Conservation (phyloP, 1,140 invertebrate genomes). For the Capitella teleta region DNA sequence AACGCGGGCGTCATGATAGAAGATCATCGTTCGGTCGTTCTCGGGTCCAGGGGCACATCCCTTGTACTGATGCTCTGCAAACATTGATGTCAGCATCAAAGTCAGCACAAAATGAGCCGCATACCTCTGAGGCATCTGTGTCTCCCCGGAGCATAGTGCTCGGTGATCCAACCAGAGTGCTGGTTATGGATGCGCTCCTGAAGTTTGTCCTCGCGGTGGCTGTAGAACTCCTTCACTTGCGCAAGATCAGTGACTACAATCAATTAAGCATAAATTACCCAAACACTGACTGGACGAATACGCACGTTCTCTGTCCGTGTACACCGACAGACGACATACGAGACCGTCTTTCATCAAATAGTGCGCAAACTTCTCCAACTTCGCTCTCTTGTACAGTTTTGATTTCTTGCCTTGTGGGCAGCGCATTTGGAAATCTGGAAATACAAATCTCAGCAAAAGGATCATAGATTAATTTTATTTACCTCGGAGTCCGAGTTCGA, state of each 20-base stretch:
- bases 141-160: constrained; percentile 58
- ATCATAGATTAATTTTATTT: background rate
- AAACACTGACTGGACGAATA: background rate
- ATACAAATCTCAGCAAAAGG: background rate
- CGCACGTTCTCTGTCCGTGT: constrained; percentile 56
- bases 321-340: constrained; percentile 56
- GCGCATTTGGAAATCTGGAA: constrained; percentile 56
- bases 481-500: constrained; percentile 58
- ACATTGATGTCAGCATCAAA: background rate
- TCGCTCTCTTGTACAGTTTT: constrained; percentile 60
- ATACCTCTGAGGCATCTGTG: constrained; percentile 56
- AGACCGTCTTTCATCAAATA: constrained; percentile 62
- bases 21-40: constrained; percentile 53
- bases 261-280: background rate
- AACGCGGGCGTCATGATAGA: constrained; percentile 54
- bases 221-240: constrained; percentile 56
- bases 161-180: constrained; percentile 47
- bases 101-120: background rate
- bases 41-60: constrained; percentile 45
- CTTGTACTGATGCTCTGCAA: constrained; percentile 53
- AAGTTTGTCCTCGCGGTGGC: constrained; percentile 58
- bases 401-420: constrained; percentile 62
- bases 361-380: constrained; percentile 64
- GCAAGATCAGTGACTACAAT: constrained; percentile 40
- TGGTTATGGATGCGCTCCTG: constrained; percentile 50